Evolutionary conservation across 2,888 invertebrate species (phyloP).

Genomic region (Agrotis exclamationis): DNA sequence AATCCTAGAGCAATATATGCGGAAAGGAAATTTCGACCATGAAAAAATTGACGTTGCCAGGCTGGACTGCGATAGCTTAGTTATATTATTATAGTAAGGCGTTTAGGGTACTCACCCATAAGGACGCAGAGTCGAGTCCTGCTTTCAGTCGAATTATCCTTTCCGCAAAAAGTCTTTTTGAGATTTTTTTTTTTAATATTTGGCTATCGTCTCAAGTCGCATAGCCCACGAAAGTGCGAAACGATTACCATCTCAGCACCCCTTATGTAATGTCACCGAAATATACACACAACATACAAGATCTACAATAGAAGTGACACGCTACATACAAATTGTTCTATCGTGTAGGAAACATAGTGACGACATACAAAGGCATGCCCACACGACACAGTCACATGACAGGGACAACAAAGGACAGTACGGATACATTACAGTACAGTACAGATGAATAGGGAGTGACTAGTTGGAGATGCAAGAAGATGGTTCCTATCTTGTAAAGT

Average conservation of each 20-base stretch:
- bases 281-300: background rate
- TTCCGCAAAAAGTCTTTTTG: too few species aligned
- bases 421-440: constrained; percentile 8
- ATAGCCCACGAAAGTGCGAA: background rate
- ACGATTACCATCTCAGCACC: background rate
- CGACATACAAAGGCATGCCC: constrained; percentile 33
- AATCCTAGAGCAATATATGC: too few species aligned
- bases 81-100: too few species aligned
- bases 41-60: too few species aligned
- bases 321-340: constrained; percentile 41
- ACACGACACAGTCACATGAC: constrained; percentile 35
- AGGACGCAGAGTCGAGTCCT: too few species aligned
- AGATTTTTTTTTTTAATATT: too few species aligned
- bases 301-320: constrained; percentile 4
- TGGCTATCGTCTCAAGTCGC: too few species aligned
- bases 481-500: background rate
- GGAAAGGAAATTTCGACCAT: too few species aligned
- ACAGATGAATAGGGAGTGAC: constrained; percentile 1
- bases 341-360: constrained; percentile 30
- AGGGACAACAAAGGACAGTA: constrained; percentile 30
- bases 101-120: too few species aligned
- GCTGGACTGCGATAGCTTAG: too few species aligned
- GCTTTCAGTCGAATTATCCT: too few species aligned
- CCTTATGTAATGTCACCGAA: background rate
- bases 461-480: constrained; percentile 15